A percentile compares a stretch with the other conserved stretches of the same genome.
phyloP scores from a whole-genome alignment of 1,140 invertebrate species.

The Hyles euphorbiae region DNA sequence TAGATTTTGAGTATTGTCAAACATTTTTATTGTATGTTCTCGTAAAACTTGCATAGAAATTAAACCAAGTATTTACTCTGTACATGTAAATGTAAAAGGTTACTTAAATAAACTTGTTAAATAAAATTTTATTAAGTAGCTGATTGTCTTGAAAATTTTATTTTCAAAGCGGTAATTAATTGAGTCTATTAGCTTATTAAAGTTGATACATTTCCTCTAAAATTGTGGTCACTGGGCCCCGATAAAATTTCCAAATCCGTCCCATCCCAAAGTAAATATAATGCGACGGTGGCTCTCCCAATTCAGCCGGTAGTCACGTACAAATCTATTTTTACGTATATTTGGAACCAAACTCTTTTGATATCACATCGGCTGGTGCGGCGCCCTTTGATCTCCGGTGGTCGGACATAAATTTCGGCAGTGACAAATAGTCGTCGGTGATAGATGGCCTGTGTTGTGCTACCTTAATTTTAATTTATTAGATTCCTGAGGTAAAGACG shows the following conservation, averaged over 20 bases:
- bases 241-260: not conserved
- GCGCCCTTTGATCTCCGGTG: conserved; percentile 50
- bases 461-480: conserved; percentile 8
- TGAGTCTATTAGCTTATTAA: too few species aligned
- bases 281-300: conserved; percentile 3
- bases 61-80: too few species aligned
- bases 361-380: conserved; percentile 15
- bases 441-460: conserved; percentile 5
- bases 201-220: too few species aligned
- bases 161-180: too few species aligned
- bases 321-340: conserved; percentile 29
- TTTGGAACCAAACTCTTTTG: conserved; percentile 22
- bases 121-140: too few species aligned
- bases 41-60: too few species aligned
- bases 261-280: conserved; percentile 2
- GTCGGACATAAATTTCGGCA: conserved; percentile 36
- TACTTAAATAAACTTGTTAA: too few species aligned
- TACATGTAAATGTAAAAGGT: too few species aligned
- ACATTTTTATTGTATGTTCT: too few species aligned
- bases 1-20: too few species aligned
- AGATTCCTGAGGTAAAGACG: not conserved
- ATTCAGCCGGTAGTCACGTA: conserved; percentile 24
- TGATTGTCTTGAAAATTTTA: too few species aligned
- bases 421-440: conserved; percentile 39
- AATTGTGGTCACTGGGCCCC: too few species aligned